Percentiles rank a stretch among this genome's conserved stretches.
Evolutionary conservation across 2,113 vertebrate species (phyloP).

Genomic region (Perca fluviatilis): DNA sequence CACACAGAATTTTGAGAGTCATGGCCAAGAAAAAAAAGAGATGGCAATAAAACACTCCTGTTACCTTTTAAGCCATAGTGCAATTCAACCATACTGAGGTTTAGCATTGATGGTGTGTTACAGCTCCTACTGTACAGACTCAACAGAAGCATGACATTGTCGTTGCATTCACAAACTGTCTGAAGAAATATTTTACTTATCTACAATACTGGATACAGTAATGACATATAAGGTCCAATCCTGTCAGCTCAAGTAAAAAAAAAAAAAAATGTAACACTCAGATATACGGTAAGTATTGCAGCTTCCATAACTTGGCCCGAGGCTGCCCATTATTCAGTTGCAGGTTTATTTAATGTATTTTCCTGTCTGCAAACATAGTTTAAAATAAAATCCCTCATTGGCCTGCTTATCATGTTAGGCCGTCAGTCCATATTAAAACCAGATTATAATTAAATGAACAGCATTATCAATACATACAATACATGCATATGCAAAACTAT

Average conservation of each 20-base stretch:
- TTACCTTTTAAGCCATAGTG: slow-evolving; percentile 64
- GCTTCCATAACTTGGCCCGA: slow-evolving; percentile 8
- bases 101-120: slow-evolving; percentile 59
- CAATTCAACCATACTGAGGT: slow-evolving; percentile 68
- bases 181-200: slow-evolving; percentile 20
- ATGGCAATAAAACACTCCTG: slow-evolving; percentile 72
- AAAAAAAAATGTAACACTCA: not conserved
- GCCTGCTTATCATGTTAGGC: not conserved
- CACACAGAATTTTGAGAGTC: slow-evolving; percentile 64
- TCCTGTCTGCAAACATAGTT: slow-evolving; percentile 6
- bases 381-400: slow-evolving; percentile 4
- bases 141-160: slow-evolving; percentile 45
- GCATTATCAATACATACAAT: not conserved
- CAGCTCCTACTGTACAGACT: slow-evolving; percentile 19
- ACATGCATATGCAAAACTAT: not conserved
- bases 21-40: slow-evolving; percentile 66
- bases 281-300: not conserved
- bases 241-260: slow-evolving; percentile 19
- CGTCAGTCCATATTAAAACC: not conserved
- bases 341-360: slow-evolving; percentile 20
- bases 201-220: slow-evolving; percentile 1
- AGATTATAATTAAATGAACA: not conserved
- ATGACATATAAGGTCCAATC: slow-evolving; percentile 2
- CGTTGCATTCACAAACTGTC: slow-evolving; percentile 33
- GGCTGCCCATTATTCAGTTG: slow-evolving; percentile 23